Percentiles rank a stretch among this genome's conserved stretches.
Conservation (phyloP, 2,797 vertebrate genomes). For the Poecilia picta region DNA sequence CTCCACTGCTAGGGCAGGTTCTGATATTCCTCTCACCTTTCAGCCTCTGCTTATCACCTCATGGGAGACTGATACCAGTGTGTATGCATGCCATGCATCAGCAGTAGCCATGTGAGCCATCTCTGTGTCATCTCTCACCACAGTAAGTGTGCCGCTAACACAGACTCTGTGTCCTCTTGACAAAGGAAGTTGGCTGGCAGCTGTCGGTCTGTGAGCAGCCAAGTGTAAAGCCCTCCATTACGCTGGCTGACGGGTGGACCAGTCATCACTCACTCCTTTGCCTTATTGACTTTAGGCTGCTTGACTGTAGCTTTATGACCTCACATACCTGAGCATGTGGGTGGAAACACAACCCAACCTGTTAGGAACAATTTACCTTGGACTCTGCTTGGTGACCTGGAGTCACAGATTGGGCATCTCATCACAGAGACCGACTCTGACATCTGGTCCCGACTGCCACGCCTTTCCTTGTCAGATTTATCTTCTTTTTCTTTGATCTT, state of each 20-base stretch:
- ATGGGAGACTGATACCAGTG: constrained; percentile 50
- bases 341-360: constrained; percentile 14
- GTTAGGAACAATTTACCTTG: constrained; percentile 46
- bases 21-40: constrained; percentile 45
- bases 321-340: neutral
- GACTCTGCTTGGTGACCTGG: constrained; percentile 32
- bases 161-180: constrained; percentile 33
- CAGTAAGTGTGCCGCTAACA: constrained; percentile 49
- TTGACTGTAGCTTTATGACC: constrained; percentile 31
- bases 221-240: constrained; percentile 73
- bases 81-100: constrained; percentile 50
- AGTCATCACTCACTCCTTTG: constrained; percentile 59
- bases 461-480: neutral
- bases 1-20: constrained; percentile 16
- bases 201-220: constrained; percentile 74
- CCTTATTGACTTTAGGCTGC: constrained; percentile 47
- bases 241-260: constrained; percentile 62
- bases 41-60: constrained; percentile 32
- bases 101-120: constrained; percentile 56
- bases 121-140: constrained; percentile 50
- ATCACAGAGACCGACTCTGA: constrained; percentile 40
- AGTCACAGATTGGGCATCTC: constrained; percentile 5
- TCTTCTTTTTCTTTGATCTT: neutral
- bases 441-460: constrained; percentile 38
- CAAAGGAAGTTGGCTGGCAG: constrained; percentile 55